Conservation (phyloP, 2,797 vertebrate species). For the Scolopax rusticola region DNA sequence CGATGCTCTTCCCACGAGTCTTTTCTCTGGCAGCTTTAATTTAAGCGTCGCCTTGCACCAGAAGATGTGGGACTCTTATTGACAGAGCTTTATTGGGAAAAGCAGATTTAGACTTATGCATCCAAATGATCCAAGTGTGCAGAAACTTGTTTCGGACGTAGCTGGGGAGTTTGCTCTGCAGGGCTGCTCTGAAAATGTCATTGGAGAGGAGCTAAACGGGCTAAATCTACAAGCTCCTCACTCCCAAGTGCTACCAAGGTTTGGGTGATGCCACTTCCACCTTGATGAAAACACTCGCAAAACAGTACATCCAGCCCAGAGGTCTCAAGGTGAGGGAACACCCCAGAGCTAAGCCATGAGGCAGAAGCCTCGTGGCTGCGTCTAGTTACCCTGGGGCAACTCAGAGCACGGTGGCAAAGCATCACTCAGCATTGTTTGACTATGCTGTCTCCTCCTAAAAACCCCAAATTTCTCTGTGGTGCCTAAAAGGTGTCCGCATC, state of each 20-base stretch:
- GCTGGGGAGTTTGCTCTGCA: not conserved
- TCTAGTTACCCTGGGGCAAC: not conserved
- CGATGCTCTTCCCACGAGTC: not conserved
- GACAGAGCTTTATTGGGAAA: not conserved
- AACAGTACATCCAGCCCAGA: not conserved
- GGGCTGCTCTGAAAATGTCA: not conserved
- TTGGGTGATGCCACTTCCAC: not conserved
- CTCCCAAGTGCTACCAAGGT: not conserved
- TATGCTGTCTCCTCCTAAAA: fast-evolving
- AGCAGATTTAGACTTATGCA: not conserved
- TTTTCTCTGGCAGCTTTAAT: not conserved
- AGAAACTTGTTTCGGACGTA: not conserved
- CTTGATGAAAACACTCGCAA: not conserved
- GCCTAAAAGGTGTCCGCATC: not conserved
- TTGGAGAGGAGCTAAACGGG: not conserved
- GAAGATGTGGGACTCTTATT: not conserved
- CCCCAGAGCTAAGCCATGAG: not conserved
- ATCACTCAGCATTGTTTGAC: not conserved
- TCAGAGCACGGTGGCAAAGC: not conserved
- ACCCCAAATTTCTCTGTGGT: fast-evolving
- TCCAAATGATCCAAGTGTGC: not conserved
- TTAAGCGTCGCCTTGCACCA: not conserved
- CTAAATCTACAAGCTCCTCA: not conserved
- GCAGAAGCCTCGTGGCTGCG: fast-evolving
- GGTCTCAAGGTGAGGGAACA: fast-evolving